phyloP scores from a whole-genome alignment of 2,888 invertebrate genomes.

The Campoplex nolae region DNA sequence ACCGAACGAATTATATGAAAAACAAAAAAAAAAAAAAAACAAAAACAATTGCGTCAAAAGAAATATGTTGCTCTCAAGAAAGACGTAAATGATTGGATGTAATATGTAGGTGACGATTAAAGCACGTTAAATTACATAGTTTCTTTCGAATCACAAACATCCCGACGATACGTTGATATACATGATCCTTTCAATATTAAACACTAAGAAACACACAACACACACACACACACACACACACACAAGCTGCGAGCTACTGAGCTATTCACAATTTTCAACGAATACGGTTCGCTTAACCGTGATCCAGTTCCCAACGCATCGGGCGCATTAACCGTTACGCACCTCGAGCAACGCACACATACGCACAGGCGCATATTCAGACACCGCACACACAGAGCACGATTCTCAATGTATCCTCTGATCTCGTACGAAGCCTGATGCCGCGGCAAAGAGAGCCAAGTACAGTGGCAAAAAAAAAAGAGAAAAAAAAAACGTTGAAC shows the following conservation, averaged over 20 bases:
- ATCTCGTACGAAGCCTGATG: conserved; percentile 35
- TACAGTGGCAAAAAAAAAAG: conserved; percentile 10
- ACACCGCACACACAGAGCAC: not conserved
- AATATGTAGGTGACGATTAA: conserved; percentile 9
- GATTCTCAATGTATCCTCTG: conserved; percentile 42
- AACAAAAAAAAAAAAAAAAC: too few species aligned
- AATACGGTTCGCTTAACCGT: conserved; percentile 67
- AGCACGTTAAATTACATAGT: not conserved
- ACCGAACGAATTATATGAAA: not conserved
- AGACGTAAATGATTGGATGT: not conserved
- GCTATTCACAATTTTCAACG: conserved; percentile 63
- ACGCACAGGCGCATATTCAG: not conserved
- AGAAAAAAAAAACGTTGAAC: not conserved
- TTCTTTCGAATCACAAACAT: not conserved
- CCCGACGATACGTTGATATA: not conserved
- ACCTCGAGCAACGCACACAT: conserved; percentile 40
- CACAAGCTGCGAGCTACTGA: conserved; percentile 33
- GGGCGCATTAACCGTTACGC: conserved; percentile 68
- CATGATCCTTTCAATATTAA: not conserved
- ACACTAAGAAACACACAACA: not conserved
- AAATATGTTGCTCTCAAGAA: not conserved
- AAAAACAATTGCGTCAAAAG: not conserved
- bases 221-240: not conserved
- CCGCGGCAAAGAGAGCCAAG: conserved; percentile 21
- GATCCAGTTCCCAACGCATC: conserved; percentile 71